These are phyloP conservation scores for Hydrolagus affinis DNA, from an alignment of 2,113 vertebrate genomes.

Conservation along the genomic window DNA sequence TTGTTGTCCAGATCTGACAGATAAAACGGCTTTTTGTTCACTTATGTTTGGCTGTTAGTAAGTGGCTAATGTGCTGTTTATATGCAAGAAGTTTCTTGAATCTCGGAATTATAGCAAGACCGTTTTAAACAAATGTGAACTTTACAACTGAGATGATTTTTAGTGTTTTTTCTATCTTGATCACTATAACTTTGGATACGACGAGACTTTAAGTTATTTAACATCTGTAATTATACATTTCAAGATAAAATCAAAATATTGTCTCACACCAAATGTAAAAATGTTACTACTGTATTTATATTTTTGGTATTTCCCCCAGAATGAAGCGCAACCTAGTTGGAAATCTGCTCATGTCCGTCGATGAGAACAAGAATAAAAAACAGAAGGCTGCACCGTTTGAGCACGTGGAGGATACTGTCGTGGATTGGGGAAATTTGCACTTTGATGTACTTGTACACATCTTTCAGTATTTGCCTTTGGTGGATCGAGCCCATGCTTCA, in stretches of 20 bases:
- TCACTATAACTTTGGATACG: neutral
- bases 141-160: too few relatives aligned
- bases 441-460: conserved; percentile 64
- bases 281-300: neutral
- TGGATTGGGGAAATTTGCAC: conserved; percentile 71
- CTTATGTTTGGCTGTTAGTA: too few relatives aligned
- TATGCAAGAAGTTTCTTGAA: too few relatives aligned
- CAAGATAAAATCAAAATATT: neutral
- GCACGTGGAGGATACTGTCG: neutral
- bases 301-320: neutral
- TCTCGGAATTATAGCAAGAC: too few relatives aligned
- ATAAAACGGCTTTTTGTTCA: too few relatives aligned
- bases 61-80: too few relatives aligned
- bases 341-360: neutral
- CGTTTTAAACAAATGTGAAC: too few relatives aligned
- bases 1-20: too few relatives aligned
- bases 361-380: conserved; percentile 6
- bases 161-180: too few relatives aligned
- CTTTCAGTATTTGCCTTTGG: conserved; percentile 73
- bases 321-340: conserved; percentile 6
- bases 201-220: neutral
- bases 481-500: conserved; percentile 69
- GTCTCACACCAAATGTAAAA: neutral
- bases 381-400: neutral
- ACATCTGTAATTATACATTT: neutral